Conservation (phyloP, 2,888 invertebrate genomes). For the Agrotis ipsilon region DNA sequence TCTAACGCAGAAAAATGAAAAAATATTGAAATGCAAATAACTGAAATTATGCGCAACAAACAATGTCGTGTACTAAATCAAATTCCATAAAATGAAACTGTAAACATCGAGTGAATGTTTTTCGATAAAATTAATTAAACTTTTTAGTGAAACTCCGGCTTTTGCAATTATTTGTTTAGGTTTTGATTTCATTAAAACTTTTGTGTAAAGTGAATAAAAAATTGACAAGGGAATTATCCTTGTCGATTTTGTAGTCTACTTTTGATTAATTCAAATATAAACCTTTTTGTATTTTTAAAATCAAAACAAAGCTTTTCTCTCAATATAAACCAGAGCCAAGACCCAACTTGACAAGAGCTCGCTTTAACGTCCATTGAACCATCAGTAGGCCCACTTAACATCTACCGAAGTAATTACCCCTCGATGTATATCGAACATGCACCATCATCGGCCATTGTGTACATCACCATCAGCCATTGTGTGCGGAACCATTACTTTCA, state of each 20-base stretch:
- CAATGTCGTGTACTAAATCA: not conserved
- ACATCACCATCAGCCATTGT: constrained; percentile 32
- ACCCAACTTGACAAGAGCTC: not conserved
- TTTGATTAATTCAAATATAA: too few relatives aligned
- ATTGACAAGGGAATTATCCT: too few relatives aligned
- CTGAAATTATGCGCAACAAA: not conserved
- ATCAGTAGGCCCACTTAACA: constrained; percentile 1
- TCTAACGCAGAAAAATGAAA: not conserved
- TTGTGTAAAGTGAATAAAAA: not conserved
- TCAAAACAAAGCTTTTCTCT: too few relatives aligned
- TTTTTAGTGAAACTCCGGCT: constrained; percentile 28
- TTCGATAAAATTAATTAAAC: constrained; percentile 45
- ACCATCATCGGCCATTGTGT: constrained; percentile 35
- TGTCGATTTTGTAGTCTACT: not conserved
- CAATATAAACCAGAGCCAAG: too few relatives aligned
- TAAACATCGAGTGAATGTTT: constrained; percentile 25
- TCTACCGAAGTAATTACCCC: constrained; percentile 35
- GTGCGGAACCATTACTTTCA: constrained; percentile 30
- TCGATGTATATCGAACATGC: constrained; percentile 35
- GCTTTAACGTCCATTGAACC: not conserved
- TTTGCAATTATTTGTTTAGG: not conserved
- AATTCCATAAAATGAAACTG: constrained; percentile 30
- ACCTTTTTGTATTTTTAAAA: too few relatives aligned
- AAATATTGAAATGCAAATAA: not conserved
- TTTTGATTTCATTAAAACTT: constrained; percentile 23